Conservation (phyloP, 2,888 invertebrate species). For the Lissocephala sabroskyi region DNA sequence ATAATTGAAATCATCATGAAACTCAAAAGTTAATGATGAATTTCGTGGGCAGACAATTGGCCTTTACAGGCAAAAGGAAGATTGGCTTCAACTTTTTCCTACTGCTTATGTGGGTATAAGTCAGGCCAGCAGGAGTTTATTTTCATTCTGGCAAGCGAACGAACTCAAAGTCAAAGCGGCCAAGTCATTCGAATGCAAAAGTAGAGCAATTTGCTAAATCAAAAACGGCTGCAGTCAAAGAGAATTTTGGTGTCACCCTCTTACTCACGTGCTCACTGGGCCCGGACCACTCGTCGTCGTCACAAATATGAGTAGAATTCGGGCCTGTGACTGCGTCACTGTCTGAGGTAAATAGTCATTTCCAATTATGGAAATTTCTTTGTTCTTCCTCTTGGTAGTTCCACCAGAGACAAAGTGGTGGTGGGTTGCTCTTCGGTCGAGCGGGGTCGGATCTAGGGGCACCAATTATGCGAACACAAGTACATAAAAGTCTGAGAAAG, state of each 20-base stretch:
- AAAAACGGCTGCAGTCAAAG: conserved; percentile 6
- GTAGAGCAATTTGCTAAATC: conserved; percentile 8
- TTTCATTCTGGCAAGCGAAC: too few relatives aligned
- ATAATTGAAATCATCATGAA: too few relatives aligned
- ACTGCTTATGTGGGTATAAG: too few relatives aligned
- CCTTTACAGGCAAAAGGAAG: too few relatives aligned
- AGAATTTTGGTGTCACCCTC: background rate
- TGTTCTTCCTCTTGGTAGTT: conserved; percentile 30
- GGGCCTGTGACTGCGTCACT: conserved; percentile 25
- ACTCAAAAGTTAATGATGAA: too few relatives aligned
- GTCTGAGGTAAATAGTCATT: conserved; percentile 46
- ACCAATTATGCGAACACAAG: conserved; percentile 26
- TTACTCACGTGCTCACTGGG: background rate
- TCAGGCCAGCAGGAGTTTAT: too few relatives aligned
- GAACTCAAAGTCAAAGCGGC: too few relatives aligned
- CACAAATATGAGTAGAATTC: background rate
- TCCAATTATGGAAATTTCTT: conserved; percentile 47
- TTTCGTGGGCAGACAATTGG: too few relatives aligned
- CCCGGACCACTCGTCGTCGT: background rate
- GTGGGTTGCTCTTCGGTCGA: too few relatives aligned
- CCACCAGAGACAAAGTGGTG: too few relatives aligned
- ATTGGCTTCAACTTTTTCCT: too few relatives aligned
- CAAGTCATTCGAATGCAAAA: too few relatives aligned
- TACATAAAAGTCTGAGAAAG: conserved; percentile 12
- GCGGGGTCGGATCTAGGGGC: conserved; percentile 10